Conservation (phyloP, 2,888 invertebrate genomes). For the Stratiomys singularior region DNA sequence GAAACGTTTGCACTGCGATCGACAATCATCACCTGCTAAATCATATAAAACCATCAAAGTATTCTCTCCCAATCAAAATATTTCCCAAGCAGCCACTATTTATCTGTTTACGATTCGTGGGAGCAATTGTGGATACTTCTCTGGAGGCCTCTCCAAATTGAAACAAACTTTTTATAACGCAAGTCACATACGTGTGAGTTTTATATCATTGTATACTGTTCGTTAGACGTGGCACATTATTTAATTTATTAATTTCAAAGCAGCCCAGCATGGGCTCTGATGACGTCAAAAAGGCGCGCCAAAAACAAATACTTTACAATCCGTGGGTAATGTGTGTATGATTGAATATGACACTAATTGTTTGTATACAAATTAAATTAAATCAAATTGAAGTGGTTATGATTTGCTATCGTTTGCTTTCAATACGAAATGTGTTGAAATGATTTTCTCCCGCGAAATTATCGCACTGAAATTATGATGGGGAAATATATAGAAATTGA, state of each 20-base stretch:
- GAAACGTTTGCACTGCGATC: neutral
- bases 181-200: neutral
- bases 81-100: neutral
- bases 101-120: constrained; percentile 19
- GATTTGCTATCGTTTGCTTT: too few relatives aligned
- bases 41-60: constrained; percentile 4
- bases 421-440: too few relatives aligned
- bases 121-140: neutral
- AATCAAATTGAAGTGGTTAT: too few relatives aligned
- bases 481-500: too few relatives aligned
- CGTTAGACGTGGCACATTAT: neutral
- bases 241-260: neutral
- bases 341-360: constrained; percentile 21
- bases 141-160: too few relatives aligned
- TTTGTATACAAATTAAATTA: neutral
- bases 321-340: neutral
- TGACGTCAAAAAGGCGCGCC: constrained; percentile 4
- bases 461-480: too few relatives aligned
- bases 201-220: constrained; percentile 3
- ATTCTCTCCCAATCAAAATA: neutral
- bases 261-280: neutral
- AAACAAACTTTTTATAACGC: neutral
- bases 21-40: neutral
- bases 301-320: neutral
- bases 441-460: too few relatives aligned